A percentile compares a stretch with the other conserved stretches of the same genome.
Evolutionary conservation across 2,797 vertebrate genomes (phyloP).

Genomic region (Zenarchopterus dispar): DNA sequence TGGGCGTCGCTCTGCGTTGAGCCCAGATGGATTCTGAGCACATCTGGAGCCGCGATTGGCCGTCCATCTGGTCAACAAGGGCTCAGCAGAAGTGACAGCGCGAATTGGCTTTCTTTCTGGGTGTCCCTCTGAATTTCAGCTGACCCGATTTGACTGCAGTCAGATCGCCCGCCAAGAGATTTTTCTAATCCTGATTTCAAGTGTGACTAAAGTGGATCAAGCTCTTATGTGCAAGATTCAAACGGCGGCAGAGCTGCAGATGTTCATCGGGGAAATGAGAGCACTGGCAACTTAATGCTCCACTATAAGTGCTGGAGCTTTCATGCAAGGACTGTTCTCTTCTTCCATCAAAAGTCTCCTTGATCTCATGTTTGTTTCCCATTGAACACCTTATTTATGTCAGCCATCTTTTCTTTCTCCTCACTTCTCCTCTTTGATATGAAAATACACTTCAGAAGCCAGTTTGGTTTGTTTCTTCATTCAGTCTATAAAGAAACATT

Average conservation of each 20-base stretch:
- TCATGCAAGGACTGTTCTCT: conserved; percentile 48
- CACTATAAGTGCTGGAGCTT: conserved; percentile 23
- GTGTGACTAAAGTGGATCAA: conserved; percentile 78
- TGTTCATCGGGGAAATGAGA: conserved; percentile 56
- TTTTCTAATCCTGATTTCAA: conserved; percentile 76
- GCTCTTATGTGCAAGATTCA: conserved; percentile 65
- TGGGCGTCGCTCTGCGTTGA: conserved; percentile 46
- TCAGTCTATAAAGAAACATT: conserved; percentile 8
- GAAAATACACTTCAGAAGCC: conserved; percentile 20
- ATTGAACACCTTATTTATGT: conserved; percentile 18
- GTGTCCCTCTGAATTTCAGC: conserved; percentile 55
- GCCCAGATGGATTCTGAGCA: conserved; percentile 57
- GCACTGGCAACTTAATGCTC: conserved; percentile 44
- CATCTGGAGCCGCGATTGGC: conserved; percentile 69
- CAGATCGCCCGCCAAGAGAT: conserved; percentile 69
- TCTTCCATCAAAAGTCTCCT: conserved; percentile 53
- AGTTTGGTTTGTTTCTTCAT: conserved; percentile 14
- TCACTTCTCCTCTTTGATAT: conserved; percentile 16
- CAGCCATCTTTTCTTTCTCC: conserved; percentile 4
- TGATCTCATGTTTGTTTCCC: conserved; percentile 46
- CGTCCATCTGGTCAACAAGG: conserved; percentile 58
- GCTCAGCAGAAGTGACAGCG: conserved; percentile 48
- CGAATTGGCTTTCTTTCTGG: conserved; percentile 48
- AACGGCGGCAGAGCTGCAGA: conserved; percentile 60
- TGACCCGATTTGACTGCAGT: conserved; percentile 71